Evolutionary conservation across 2,113 vertebrate genomes (phyloP), one percentile per base, ranked within the genome.

Genomic region (Corythornis cristatus): DNA sequence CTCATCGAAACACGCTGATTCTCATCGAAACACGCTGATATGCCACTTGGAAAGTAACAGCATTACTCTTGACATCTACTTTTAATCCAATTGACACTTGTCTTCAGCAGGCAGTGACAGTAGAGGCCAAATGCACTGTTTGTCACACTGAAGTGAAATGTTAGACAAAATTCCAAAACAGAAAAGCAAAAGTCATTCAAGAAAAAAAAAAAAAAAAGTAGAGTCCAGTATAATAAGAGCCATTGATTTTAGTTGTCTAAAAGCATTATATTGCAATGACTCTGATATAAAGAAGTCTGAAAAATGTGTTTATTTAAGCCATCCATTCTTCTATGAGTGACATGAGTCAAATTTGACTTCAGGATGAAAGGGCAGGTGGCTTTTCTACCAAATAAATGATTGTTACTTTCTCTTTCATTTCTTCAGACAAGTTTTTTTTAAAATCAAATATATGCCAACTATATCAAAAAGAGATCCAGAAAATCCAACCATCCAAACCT

Each of bases 321-420:
- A 90, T 45, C 46, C 46, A 56, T 81, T 86, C 25, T 67, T 71
- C 65, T 7, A 72, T 25, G 81, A 70, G 45, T 78, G 3, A 50
- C 18, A 50, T 45, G 50, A 86, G 28, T 71, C 11, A 62, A 90
- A 93, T 77, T 84, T 65, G 74, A 21, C 40, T 70, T 81, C 42
- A 67, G 62, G 31, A 51, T 37, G 15, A 84, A 84, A 78, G 19
- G 33, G 5, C 51, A 43, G 45, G 58, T 15, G 19, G 31, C 18
- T 91, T 74, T 93, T 82, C 70, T 74, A 70, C 33, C 46, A 89
- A 46, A 91, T 42, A 89, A 46, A 91, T 42, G 20, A 83, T 86
- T 23, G 33, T 84, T 77, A 71, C 12, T 83, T 89, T 79, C 40
- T 77, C 70, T 80, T 77, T 83, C 48, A 31, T 42, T 58, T 66